Evolutionary conservation across 2,888 invertebrate species (phyloP), one percentile per base, ranked within the genome.

Genomic region (Sminthurides aquaticus): DNA sequence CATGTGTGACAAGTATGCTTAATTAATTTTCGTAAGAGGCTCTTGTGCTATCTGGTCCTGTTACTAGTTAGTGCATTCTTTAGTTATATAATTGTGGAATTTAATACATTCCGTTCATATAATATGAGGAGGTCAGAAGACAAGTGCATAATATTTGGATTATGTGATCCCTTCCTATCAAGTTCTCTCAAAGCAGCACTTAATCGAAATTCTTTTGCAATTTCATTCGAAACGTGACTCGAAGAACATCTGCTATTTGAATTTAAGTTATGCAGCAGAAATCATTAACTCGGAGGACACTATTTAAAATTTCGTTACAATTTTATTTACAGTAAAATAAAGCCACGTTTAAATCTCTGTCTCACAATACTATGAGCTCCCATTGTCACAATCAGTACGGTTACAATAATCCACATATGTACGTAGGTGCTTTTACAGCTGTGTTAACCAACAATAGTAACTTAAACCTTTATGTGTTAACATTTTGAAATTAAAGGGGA

Each of bases 311-410:
- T 34, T 34, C 43, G 43, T 34, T 34, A 34, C 5, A 34, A 34
- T 34, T 34, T 34, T 34, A 34, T 34, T 34, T 11, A 34, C 43
- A 34, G 5, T 34, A 34, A 34, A 34, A 34, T 34, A 34, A 34
- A 34, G 43, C 43, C 8, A 34, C 43, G 43, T 34, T 34, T 11
- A 5, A 34, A 34, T 34, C 43, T 34, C 43, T 34, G 43, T 34
- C 43, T 34, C 43, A 34, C 15, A 11, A 5, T 34, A 34, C 52
- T 8, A 52, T 52, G 20, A 52, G 52, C 52, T 52, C 15, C 20
- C 52, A 52, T 52, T 52, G 52, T 52, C 52, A 22, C 52, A 52
- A 52, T 52, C 52, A 52, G 52, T 52, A 52, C 52, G 18, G 8
- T 8, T 52, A 52, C 52, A 20, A 20, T 22, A 52, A 52, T 20